Base-by-base conservation (phyloP, 1,140 invertebrate species). In the Ptiloglossa arizonensis region DNA sequence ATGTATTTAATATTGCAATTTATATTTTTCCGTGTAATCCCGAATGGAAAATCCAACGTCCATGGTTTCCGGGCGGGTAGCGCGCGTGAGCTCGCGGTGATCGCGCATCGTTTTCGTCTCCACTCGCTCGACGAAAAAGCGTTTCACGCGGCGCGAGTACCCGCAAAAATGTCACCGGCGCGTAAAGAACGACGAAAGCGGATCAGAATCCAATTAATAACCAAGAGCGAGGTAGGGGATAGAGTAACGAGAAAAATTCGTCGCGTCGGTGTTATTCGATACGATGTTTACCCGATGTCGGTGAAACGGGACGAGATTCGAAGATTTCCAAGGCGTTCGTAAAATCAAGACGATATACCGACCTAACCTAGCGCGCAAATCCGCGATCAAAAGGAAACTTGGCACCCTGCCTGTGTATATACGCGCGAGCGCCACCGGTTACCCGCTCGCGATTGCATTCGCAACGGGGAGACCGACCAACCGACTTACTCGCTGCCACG, bases 281-380 rank as follows among this genome's bases (percentile, higher is more conserved):
- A 59, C 57, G 50, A 73, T 27, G 70, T 73, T 66, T 57, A 29
- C 19, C 22, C 41, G 41, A n/a, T 1, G 2, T 19, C 46, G 48
- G 17, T 17, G 17, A 5, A 19, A 5, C 19, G 32, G 6, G 5
- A 17, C 38, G 62, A n/a, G 32, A 62, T 41, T 2, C 48, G 56
- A 44, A 74, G 52, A 79, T 79, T 60, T 19, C 52, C 71, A 44
- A 15, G 54, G 24, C 60, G 68, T 68, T 22, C 52, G 38, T 56
- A 62, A 83, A 83, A 83, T 83, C 66, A 80, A 79, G 62, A 82
- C 46, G 66, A 35, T 69, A 15, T 70, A 82, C 54, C 59, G n/a
- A n/a, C n/a, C n/a, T n/a, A n/a, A n/a, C n/a, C n/a, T n/a, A n/a
- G n/a, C n/a, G 59, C 46, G 44, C 48, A 29, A 71, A 75, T 75